Evolutionary conservation across 1,140 invertebrate species (phyloP).

Genomic region (Nasonia giraulti): DNA sequence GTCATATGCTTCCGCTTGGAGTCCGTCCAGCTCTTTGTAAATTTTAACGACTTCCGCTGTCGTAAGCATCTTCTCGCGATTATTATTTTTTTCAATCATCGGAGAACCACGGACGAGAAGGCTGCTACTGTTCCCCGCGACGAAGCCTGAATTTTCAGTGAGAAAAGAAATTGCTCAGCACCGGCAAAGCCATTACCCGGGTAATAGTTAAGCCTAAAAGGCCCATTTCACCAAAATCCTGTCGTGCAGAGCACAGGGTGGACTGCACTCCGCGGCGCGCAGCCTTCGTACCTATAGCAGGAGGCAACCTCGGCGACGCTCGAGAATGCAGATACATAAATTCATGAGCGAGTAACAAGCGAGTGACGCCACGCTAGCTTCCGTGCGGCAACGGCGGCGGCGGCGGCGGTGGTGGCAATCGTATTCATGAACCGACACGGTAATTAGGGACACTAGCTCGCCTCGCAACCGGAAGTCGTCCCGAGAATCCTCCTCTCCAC

Average conservation of each 20-base stretch:
- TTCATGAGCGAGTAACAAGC: constrained; percentile 74
- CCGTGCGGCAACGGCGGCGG: constrained; percentile 62
- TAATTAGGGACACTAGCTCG: constrained; percentile 75
- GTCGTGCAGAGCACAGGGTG: neutral
- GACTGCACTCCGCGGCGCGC: neutral
- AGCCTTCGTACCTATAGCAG: neutral
- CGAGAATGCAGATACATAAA: constrained; percentile 75
- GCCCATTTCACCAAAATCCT: neutral
- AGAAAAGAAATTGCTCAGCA: too few species aligned
- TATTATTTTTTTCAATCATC: too few species aligned
- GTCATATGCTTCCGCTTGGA: too few species aligned
- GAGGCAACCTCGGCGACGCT: constrained; percentile 38
- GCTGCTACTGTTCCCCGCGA: too few species aligned
- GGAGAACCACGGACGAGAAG: too few species aligned
- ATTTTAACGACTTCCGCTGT: constrained; percentile 2
- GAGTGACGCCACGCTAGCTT: constrained; percentile 75
- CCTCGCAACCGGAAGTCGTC: constrained; percentile 70
- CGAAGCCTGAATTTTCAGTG: too few species aligned
- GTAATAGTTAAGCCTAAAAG: neutral
- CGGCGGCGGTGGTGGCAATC: constrained; percentile 64
- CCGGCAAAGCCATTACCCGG: neutral
- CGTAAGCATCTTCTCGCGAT: too few species aligned
- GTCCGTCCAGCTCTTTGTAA: neutral
- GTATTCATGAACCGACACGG: constrained; percentile 75
- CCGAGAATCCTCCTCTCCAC: constrained; percentile 68